Evolutionary conservation across 1,140 invertebrate species (phyloP).

Genomic region (Triops cancriformis): DNA sequence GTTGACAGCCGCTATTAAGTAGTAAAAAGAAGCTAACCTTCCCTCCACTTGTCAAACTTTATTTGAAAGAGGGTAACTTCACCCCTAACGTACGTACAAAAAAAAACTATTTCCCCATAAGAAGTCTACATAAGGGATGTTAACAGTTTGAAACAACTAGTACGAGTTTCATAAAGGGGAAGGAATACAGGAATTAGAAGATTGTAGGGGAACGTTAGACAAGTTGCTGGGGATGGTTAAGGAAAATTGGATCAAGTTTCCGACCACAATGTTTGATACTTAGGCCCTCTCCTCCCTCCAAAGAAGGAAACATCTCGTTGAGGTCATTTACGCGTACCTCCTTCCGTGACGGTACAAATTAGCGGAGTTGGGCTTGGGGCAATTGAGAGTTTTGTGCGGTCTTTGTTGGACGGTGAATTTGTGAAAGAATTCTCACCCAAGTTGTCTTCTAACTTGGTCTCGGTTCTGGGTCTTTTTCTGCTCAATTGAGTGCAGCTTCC

Average conservation of each 20-base stretch:
- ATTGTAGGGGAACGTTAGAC: neutral
- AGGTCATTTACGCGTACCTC: neutral
- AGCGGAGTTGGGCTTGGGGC: neutral
- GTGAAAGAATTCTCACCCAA: neutral
- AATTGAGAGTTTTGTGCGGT: neutral
- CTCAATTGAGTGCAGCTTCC: neutral
- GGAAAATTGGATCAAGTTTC: slow-evolving; percentile 1
- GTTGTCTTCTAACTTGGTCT: neutral
- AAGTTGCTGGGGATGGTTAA: neutral
- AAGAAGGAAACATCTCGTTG: slow-evolving; percentile 9
- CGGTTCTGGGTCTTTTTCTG: neutral
- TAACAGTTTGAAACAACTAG: too few species aligned
- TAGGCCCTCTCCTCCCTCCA: neutral
- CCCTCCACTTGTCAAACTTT: neutral
- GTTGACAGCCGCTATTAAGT: slow-evolving; percentile 10
- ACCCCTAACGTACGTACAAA: too few species aligned
- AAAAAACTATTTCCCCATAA: neutral
- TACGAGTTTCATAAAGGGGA: too few species aligned
- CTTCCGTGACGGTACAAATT: slow-evolving; percentile 13
- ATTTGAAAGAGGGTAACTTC: neutral
- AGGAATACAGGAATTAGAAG: neutral
- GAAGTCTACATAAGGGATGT: neutral
- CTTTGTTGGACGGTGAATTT: neutral
- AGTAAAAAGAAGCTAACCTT: slow-evolving; percentile 6
- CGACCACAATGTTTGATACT: neutral